Base-by-base conservation (phyloP, 2,888 invertebrate species). In the Leptopterna dolabrata region DNA sequence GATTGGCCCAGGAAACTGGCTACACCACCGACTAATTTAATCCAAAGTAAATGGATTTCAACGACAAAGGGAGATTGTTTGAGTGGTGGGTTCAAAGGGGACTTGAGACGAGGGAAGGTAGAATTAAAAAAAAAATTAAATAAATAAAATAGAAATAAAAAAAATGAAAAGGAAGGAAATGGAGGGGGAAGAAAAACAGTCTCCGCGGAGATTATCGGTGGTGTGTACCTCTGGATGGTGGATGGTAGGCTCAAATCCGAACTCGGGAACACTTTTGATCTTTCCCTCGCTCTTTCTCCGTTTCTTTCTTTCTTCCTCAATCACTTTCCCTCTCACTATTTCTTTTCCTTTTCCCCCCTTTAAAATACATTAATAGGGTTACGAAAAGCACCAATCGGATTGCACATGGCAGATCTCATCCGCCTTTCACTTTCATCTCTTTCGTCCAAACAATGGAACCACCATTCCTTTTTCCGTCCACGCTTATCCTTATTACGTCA, bases 31-130 rank as follows among this genome's bases (percentile, higher is more conserved):
- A 43, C 83, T 83, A 83, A 83, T 83, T 83, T 43, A 63, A 81
- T 81, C 63, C 81, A 81, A 45, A 81, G 81, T 63, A 81, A 81
- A 81, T 81, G 81, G 81, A 81, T 81, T 81, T 81, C 55, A 36
- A 29, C 78, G 13, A 78, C 78, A 78, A 78, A 78, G 78, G 45
- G 27, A 78, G 78, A 78, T 78, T 43, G 78, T 78, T 78, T 78
- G 78, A 78, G 78, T 27, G 41, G 27, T 29, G 41, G 45, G 45
- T 78, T 78, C 78, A 78, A 78, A 78, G 78, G 45, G 45, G 24
- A 24, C 27, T 24, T 45, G 45, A 78, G 19, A 24, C 2, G 27
- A 19, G 73, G 9, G 45, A 36, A 43, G 41, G 41, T 11, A 43
- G 43, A 41, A 24, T 14, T 43, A 14, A 30, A 24, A 24, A 76